These are phyloP conservation scores for Azemiops feae DNA, from an alignment of 2,113 vertebrate species.

Conservation along the genomic window DNA sequence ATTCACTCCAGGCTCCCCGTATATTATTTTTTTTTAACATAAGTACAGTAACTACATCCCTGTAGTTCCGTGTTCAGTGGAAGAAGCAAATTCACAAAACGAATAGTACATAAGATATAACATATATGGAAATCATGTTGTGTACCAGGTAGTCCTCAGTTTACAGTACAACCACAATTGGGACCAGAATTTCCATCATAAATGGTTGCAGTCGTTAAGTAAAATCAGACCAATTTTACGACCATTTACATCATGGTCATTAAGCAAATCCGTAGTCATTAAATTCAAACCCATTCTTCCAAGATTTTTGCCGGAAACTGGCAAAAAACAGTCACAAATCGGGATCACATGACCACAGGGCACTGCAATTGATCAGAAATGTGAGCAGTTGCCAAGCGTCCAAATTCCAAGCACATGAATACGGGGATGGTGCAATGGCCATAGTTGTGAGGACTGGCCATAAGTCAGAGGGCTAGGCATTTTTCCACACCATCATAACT, in stretches of 20 bases:
- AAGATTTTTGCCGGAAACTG: background rate
- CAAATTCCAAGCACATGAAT: background rate
- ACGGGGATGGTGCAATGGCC: background rate
- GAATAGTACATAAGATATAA: background rate
- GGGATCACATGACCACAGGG: background rate
- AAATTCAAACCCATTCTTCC: background rate
- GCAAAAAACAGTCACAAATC: background rate
- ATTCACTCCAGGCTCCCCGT: background rate
- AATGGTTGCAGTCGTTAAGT: background rate
- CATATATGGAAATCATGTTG: background rate
- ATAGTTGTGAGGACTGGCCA: too few relatives aligned
- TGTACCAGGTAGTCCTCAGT: background rate
- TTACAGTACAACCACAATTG: background rate
- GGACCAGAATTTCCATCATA: background rate
- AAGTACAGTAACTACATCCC: background rate
- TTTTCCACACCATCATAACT: too few relatives aligned
- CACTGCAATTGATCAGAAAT: background rate
- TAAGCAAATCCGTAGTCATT: background rate
- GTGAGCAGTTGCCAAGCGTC: background rate
- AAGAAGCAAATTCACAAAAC: background rate
- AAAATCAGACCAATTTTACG: background rate
- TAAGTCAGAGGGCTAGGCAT: too few relatives aligned
- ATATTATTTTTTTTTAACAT: background rate
- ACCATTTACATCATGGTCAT: background rate
- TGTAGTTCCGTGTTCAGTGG: background rate